Conservation (phyloP, 2,113 vertebrate species). For the Esox niger region DNA sequence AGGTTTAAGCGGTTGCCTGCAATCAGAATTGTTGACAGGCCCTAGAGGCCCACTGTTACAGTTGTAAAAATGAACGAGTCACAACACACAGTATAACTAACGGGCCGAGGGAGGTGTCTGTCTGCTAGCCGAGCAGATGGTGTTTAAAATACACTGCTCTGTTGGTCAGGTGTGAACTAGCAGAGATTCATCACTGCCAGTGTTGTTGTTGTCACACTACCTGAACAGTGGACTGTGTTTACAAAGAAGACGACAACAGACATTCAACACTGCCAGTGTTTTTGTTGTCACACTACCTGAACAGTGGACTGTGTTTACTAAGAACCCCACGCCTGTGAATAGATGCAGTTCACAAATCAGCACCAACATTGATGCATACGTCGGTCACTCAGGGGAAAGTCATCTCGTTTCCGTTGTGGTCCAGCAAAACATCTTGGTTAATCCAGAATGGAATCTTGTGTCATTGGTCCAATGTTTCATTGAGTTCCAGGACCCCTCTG, state of each 20-base stretch:
- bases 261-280: slow-evolving; percentile 7
- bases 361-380: too few species aligned
- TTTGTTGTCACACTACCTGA: slow-evolving; percentile 8
- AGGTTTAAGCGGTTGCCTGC: slow-evolving; percentile 32
- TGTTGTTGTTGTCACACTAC: slow-evolving; percentile 14
- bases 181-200: background rate
- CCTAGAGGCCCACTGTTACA: slow-evolving; percentile 34
- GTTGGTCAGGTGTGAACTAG: slow-evolving; percentile 34
- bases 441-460: too few species aligned
- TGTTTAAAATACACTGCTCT: slow-evolving; percentile 37
- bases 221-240: slow-evolving; percentile 29
- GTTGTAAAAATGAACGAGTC: slow-evolving; percentile 50
- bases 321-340: background rate
- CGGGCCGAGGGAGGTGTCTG: background rate
- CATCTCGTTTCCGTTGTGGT: too few species aligned
- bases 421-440: too few species aligned
- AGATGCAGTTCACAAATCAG: background rate
- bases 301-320: slow-evolving; percentile 26
- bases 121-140: slow-evolving; percentile 29
- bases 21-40: slow-evolving; percentile 39
- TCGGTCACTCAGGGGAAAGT: too few species aligned
- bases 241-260: background rate
- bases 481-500: too few species aligned
- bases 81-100: slow-evolving; percentile 16
- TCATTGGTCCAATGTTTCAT: too few species aligned